Evolutionary conservation across 2,797 vertebrate genomes (phyloP), one percentile per base, ranked within the genome.

Genomic region (Acanthurus tractus): DNA sequence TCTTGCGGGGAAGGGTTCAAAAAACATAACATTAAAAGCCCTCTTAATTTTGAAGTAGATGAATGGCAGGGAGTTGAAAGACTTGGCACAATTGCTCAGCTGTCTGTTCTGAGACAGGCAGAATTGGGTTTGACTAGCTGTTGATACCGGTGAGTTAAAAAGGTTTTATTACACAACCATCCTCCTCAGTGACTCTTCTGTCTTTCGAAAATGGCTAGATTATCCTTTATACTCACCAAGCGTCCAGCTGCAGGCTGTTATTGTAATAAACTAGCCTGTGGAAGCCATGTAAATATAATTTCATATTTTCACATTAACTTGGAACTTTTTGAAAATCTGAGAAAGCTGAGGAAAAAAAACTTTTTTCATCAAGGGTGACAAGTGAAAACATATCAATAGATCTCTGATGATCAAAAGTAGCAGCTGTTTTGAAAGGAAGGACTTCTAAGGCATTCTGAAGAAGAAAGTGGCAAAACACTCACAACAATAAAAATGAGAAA

Each of bases 11-110:
- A 92, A 90, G 73, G 83, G 85, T 83, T 92, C 83, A 76, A 86
- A 91, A 92, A 93, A 93, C 89, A 91, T 88, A 90, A 92, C 85
- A 93, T 89, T 89, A 91, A 92, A 94, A 90, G 82, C 70, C 83
- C 85, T 90, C 89, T 92, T 91, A 80, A 89, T 90, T 91, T 90
- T 70, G 63, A 64, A 83, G 81, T 64, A 76, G 83, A 80, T 88
- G 80, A 90, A 84, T 86, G 78, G 84, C 76, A 86, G 79, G 79
- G 88, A 91, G 89, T 80, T 88, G 83, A 92, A 85, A 90, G 90
- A 86, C 84, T 81, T 74, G 76, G 86, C 77, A 73, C 58, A 76
- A 67, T 74, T 85, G 63, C 77, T 91, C 57, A 76, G 76, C 77
- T 76, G 78, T 80, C 74, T 61, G 68, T 15, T 74, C 64, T 63